Base-by-base conservation (phyloP, 2,113 vertebrate genomes). In the Amia ocellicauda region DNA sequence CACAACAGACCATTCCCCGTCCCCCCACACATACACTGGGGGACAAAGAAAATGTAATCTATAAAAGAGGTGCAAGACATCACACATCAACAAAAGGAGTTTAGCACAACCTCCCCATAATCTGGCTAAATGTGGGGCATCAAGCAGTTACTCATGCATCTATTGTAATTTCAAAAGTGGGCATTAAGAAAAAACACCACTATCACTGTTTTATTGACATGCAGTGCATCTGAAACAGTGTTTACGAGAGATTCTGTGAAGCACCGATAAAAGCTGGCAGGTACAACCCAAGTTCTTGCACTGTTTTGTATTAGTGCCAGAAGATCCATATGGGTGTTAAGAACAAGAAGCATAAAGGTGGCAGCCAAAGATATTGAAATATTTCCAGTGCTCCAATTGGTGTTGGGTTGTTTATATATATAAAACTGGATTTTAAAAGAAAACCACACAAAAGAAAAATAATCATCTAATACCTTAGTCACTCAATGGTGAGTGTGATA, bases 51-150 rank as follows among this genome's bases (percentile, higher is more conserved):
- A 56, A 73, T 74, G 63, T 63, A 77, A 40, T 77, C 74, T 79
- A 77, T 45, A 79, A 66, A 76, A 62, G 70, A 64, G 76, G 67
- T 75, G 68, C 78, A 70, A 75, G 70, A 92, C 90, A 82, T 84
- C 76, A 90, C 86, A 88, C 85, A 86, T 87, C 90, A 55, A 94
- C 90, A 88, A 88, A 78, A 84, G 79, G 88, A 89, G 84, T 85
- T 82, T 81, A 86, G 86, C 92, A 89, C 90, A 92, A 95, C 94
- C 92, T 97, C 95, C 97, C 94, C 91, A 73, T 90, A 89, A 90
- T 94, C 95, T 94, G 95, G 97, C 92, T 93, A 95, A 85, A 90
- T 96, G 96, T 98, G 94, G 94, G 95, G 94, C 94, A 94, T 92
- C 90, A 94, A 93, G 93, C 93, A 93, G 89, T 87, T 89, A 91